Percentiles rank a stretch among this genome's conserved stretches.
Conservation (phyloP, 2,797 vertebrate species). For the Pelobates cultripes region DNA sequence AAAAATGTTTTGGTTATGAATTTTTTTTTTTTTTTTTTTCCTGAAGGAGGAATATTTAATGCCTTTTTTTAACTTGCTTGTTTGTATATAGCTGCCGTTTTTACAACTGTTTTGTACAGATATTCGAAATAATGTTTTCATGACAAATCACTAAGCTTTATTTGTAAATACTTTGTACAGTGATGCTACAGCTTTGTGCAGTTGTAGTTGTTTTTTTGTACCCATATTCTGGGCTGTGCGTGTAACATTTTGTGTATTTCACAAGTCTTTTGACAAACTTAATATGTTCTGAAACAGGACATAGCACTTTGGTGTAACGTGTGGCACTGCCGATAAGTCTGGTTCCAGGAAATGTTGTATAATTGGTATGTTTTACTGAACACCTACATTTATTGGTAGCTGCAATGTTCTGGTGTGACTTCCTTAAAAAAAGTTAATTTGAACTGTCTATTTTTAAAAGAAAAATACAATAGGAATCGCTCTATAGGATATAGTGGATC, state of each 20-base stretch:
- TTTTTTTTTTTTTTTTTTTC: background rate
- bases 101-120: constrained; percentile 33
- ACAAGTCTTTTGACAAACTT: background rate
- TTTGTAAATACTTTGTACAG: constrained; percentile 25
- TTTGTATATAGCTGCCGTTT: constrained; percentile 33
- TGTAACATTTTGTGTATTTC: background rate
- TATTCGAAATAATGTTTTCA: constrained; percentile 28
- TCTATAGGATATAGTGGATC: no score
- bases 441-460: no score
- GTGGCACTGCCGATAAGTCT: no score
- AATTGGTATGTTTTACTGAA: no score
- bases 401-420: no score
- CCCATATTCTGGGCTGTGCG: background rate
- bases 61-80: constrained; percentile 25
- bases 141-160: constrained; percentile 7
- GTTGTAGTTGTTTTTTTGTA: background rate
- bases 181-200: background rate
- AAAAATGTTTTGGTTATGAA: background rate
- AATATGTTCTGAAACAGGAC: background rate
- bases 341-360: no score
- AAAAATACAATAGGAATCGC: no score
- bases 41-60: constrained; percentile 7
- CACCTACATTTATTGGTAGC: no score
- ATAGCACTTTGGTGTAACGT: background rate
- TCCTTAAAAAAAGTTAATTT: no score